Evolutionary conservation across 2,888 invertebrate species (phyloP).

Genomic region (Pyrochroa serraticornis): DNA sequence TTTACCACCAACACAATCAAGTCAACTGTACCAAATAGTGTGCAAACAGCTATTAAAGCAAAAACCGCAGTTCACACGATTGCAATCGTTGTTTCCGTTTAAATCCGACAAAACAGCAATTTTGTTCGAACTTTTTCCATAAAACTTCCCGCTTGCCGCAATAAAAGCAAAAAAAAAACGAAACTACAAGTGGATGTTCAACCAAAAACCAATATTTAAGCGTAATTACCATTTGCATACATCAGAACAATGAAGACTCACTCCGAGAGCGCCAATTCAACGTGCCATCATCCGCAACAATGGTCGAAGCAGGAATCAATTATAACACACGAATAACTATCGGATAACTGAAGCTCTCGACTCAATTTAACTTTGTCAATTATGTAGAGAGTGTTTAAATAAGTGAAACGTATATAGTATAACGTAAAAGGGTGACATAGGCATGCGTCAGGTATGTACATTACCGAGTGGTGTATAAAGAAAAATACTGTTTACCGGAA

Average conservation of each 20-base stretch:
- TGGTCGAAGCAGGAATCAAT: conserved; percentile 6
- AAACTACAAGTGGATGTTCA: neutral
- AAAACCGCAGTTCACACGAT: too few relatives aligned
- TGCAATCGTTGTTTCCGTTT: too few relatives aligned
- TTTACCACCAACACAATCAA: too few relatives aligned
- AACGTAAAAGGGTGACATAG: too few relatives aligned
- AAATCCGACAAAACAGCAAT: too few relatives aligned
- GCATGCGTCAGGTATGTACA: neutral
- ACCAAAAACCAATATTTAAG: conserved; percentile 13
- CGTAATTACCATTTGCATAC: conserved; percentile 20
- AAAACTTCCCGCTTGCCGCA: neutral
- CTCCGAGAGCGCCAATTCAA: conserved; percentile 10
- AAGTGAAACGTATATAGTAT: too few relatives aligned
- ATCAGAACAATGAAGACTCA: conserved; percentile 9
- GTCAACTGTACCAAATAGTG: too few relatives aligned
- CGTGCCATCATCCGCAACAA: neutral
- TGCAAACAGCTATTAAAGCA: too few relatives aligned
- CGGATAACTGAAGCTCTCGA: neutral
- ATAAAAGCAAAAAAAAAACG: neutral
- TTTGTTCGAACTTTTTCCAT: too few relatives aligned
- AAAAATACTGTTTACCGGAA: too few relatives aligned
- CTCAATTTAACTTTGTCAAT: conserved; percentile 11
- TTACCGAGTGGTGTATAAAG: too few relatives aligned
- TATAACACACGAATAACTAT: conserved; percentile 8
- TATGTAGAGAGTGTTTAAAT: neutral